These are phyloP conservation scores for Melipona beecheii DNA, from an alignment of 2,888 invertebrate genomes.

Conservation along the genomic window DNA sequence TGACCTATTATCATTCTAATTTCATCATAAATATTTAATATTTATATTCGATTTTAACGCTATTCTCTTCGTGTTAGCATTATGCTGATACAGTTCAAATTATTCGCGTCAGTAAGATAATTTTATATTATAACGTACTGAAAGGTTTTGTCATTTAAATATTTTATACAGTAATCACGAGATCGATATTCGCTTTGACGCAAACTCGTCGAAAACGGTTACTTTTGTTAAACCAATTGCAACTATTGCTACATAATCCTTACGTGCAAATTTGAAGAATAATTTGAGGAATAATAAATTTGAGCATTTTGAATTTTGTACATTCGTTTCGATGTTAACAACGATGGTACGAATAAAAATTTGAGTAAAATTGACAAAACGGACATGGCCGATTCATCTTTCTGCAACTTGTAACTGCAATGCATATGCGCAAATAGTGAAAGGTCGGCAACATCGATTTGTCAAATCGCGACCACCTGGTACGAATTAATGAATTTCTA, in stretches of 20 bases:
- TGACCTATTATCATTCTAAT: background rate
- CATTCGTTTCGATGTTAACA: background rate
- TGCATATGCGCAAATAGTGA: slow-evolving; percentile 57
- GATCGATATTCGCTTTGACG: background rate
- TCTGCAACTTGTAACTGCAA: slow-evolving; percentile 33
- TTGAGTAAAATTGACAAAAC: slow-evolving; percentile 2
- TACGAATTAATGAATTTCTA: slow-evolving; percentile 1
- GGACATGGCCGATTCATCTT: background rate
- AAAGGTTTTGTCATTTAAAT: slow-evolving; percentile 27
- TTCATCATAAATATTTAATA: background rate
- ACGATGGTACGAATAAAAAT: background rate
- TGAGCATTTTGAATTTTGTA: background rate
- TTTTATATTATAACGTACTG: background rate
- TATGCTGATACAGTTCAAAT: background rate
- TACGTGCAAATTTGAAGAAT: background rate
- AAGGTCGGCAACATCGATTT: slow-evolving; percentile 54
- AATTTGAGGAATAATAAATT: background rate
- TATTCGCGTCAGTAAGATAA: background rate
- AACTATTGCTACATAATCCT: slow-evolving; percentile 2
- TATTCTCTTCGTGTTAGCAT: background rate
- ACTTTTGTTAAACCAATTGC: background rate
- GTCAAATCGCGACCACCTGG: slow-evolving; percentile 14
- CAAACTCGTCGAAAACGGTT: background rate
- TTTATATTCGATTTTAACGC: background rate
- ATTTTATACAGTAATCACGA: background rate